Evolutionary conservation across 2,888 invertebrate species (phyloP).

Genomic region (Drosophila emarginata): DNA sequence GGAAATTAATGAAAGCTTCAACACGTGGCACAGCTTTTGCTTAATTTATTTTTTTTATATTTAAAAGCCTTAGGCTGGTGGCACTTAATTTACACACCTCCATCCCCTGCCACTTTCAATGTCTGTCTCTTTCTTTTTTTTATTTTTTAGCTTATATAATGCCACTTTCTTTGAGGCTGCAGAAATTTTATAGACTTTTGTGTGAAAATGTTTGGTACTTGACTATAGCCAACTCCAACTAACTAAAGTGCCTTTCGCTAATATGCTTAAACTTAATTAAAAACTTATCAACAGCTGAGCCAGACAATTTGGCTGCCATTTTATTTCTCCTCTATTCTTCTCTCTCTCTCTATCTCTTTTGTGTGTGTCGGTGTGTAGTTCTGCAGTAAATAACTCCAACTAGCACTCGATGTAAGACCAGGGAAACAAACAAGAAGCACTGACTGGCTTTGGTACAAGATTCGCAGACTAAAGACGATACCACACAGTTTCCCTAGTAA

Average conservation of each 20-base stretch:
- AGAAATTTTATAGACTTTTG: slow-evolving; percentile 12
- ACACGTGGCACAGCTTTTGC: slow-evolving; percentile 17
- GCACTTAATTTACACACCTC: slow-evolving; percentile 9
- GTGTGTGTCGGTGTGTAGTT: neutral
- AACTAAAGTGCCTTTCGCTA: slow-evolving; percentile 59
- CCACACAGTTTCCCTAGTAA: neutral
- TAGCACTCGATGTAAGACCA: slow-evolving; percentile 3
- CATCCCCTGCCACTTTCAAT: neutral
- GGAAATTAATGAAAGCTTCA: slow-evolving; percentile 11
- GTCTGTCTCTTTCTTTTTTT: neutral
- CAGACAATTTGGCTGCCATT: slow-evolving; percentile 57
- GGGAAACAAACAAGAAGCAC: slow-evolving; percentile 13
- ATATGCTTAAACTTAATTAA: slow-evolving; percentile 71
- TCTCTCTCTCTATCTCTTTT: neutral
- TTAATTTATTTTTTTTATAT: slow-evolving; percentile 17
- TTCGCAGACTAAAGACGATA: neutral
- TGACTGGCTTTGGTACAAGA: neutral
- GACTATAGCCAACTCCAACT: slow-evolving; percentile 3
- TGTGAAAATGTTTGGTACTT: neutral
- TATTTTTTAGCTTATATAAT: slow-evolving; percentile 18
- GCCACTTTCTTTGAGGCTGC: slow-evolving; percentile 12
- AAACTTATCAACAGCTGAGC: slow-evolving; percentile 71
- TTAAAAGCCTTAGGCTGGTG: slow-evolving; percentile 10
- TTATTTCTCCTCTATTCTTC: slow-evolving; percentile 16
- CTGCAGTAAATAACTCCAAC: slow-evolving; percentile 17